Percentiles rank a stretch among this genome's conserved stretches.
phyloP scores from a whole-genome alignment of 2,888 invertebrate species.

The Rhingia rostrata region DNA sequence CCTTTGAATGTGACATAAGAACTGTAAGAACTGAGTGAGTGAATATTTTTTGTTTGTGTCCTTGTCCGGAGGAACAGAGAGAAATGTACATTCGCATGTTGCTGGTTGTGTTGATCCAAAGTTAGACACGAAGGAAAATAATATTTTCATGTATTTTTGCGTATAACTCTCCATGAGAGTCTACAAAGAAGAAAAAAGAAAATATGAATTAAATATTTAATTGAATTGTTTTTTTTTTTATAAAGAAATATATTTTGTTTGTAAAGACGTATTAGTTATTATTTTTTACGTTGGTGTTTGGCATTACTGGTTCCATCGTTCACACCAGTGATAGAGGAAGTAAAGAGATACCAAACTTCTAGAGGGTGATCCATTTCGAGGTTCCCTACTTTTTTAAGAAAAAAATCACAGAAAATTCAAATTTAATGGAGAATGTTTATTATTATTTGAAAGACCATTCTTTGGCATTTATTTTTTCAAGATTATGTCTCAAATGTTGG shows the following conservation, averaged over 20 bases:
- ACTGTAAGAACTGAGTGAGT: constrained; percentile 63
- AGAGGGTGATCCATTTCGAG: too few relatives aligned
- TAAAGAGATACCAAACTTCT: too few relatives aligned
- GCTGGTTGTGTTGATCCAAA: constrained; percentile 7
- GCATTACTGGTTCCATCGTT: too few relatives aligned
- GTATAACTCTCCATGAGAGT: constrained; percentile 68
- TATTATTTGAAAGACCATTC: too few relatives aligned
- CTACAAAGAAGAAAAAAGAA: constrained; percentile 21
- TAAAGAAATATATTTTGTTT: constrained; percentile 14
- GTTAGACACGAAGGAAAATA: background rate
- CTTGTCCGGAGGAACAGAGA: background rate
- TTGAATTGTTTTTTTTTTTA: background rate
- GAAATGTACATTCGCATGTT: constrained; percentile 3
- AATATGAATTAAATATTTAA: constrained; percentile 10
- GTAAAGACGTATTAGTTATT: background rate
- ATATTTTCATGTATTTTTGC: constrained; percentile 28
- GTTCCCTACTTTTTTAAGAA: too few relatives aligned
- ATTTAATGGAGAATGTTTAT: too few relatives aligned
- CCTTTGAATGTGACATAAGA: constrained; percentile 49
- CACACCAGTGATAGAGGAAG: too few relatives aligned
- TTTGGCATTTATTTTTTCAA: too few relatives aligned
- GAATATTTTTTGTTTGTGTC: constrained; percentile 7
- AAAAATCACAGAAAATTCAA: too few relatives aligned
- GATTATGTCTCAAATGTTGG: too few relatives aligned
- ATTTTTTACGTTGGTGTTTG: background rate